A percentile compares a stretch with the other conserved stretches of the same genome.
Evolutionary conservation across 1,140 invertebrate species (phyloP).

Genomic region (Drosophila obscura): DNA sequence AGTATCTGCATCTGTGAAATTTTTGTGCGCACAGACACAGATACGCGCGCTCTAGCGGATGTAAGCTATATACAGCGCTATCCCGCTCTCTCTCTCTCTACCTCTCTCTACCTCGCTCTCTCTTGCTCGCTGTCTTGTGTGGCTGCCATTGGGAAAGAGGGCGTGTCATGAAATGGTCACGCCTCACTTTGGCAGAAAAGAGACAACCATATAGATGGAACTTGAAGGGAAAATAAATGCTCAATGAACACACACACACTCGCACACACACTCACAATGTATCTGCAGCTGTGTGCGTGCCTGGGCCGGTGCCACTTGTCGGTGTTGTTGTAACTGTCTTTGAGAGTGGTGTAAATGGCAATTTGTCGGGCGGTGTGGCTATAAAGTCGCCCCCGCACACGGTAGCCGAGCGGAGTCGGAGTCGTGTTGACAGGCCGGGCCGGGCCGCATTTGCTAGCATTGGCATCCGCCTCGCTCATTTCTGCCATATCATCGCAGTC

Average conservation of each 20-base stretch:
- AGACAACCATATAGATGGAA: constrained; percentile 57
- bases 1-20: constrained; percentile 53
- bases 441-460: constrained; percentile 29
- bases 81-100: background rate
- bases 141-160: constrained; percentile 73
- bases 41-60: background rate
- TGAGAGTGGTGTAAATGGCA: constrained; percentile 80
- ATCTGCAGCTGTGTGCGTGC: constrained; percentile 18
- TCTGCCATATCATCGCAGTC: constrained; percentile 73
- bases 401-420: constrained; percentile 45
- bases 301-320: constrained; percentile 64
- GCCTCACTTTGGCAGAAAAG: constrained; percentile 50
- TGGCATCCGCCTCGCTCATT: constrained; percentile 58
- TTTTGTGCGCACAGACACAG: constrained; percentile 12
- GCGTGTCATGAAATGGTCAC: constrained; percentile 57
- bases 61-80: background rate
- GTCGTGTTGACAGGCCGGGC: constrained; percentile 56
- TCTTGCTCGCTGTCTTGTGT: background rate
- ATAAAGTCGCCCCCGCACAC: constrained; percentile 57
- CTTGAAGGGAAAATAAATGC: constrained; percentile 10
- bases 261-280: constrained; percentile 11
- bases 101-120: constrained; percentile 2
- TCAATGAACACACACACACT: background rate
- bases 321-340: constrained; percentile 44
- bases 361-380: constrained; percentile 50